phyloP scores from a whole-genome alignment of 2,888 invertebrate species.

The Macrophya annulata region DNA sequence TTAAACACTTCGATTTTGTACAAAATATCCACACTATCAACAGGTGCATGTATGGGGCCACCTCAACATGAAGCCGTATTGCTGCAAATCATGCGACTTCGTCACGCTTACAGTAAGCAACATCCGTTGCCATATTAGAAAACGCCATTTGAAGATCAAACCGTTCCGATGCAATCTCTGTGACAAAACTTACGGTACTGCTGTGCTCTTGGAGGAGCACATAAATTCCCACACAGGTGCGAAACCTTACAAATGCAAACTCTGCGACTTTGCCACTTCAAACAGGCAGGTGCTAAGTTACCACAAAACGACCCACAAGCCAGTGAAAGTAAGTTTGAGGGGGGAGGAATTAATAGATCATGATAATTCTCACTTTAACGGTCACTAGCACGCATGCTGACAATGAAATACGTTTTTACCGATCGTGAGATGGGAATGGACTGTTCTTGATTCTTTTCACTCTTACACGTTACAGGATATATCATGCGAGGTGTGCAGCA shows the following conservation, averaged over 20 bases:
- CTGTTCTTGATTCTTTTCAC: slow-evolving; percentile 31
- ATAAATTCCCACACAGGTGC: slow-evolving; percentile 72
- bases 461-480: slow-evolving; percentile 66
- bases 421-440: background rate
- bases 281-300: slow-evolving; percentile 72
- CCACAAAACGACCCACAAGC: slow-evolving; percentile 70
- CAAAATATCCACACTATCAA: slow-evolving; percentile 1
- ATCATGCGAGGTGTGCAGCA: slow-evolving; percentile 69
- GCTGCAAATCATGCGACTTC: slow-evolving; percentile 71
- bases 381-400: slow-evolving; percentile 11
- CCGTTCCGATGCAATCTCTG: slow-evolving; percentile 71
- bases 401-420: background rate
- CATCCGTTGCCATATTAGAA: slow-evolving; percentile 73
- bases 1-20: background rate
- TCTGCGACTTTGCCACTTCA: slow-evolving; percentile 69
- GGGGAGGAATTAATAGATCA: background rate
- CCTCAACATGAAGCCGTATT: slow-evolving; percentile 72
- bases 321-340: slow-evolving; percentile 65
- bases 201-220: slow-evolving; percentile 72
- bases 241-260: slow-evolving; percentile 68
- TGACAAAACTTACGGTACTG: slow-evolving; percentile 69
- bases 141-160: slow-evolving; percentile 74
- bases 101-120: slow-evolving; percentile 73
- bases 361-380: background rate
- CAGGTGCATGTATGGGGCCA: slow-evolving; percentile 74